A percentile compares a stretch with the other conserved stretches of the same genome.
Conservation (phyloP, 2,888 invertebrate genomes). For the Ischnura elegans region DNA sequence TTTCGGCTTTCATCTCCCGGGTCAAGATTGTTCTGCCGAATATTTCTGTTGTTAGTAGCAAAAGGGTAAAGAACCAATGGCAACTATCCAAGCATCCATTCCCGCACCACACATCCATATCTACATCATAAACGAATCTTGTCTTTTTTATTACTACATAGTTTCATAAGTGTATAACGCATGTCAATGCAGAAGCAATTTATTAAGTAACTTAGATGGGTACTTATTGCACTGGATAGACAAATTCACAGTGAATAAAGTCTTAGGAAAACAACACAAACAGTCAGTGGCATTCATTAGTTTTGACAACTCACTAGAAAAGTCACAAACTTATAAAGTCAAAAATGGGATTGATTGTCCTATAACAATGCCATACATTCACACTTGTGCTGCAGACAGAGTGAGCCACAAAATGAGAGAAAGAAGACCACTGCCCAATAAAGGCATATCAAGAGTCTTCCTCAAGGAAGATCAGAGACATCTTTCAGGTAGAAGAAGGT, state of each 20-base stretch:
- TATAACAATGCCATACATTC: slow-evolving; percentile 48
- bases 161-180: neutral
- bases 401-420: neutral
- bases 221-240: slow-evolving; percentile 56
- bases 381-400: neutral
- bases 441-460: slow-evolving; percentile 36
- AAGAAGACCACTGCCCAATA: slow-evolving; percentile 13
- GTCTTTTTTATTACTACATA: no score
- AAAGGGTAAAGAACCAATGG: no score
- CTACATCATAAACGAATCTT: no score
- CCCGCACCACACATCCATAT: no score
- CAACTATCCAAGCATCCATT: no score
- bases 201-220: slow-evolving; percentile 24
- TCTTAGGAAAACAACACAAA: slow-evolving; percentile 19
- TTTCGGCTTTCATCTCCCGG: no score
- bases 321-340: slow-evolving; percentile 14
- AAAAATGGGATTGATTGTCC: slow-evolving; percentile 51
- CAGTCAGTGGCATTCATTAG: neutral
- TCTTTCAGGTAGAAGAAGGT: slow-evolving; percentile 17
- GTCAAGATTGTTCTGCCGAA: no score
- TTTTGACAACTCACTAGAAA: neutral
- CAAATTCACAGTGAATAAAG: neutral
- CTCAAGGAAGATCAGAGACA: neutral
- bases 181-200: slow-evolving; percentile 38
- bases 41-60: no score